phyloP scores from a whole-genome alignment of 2,888 invertebrate species.

The Drosophila cognata region DNA sequence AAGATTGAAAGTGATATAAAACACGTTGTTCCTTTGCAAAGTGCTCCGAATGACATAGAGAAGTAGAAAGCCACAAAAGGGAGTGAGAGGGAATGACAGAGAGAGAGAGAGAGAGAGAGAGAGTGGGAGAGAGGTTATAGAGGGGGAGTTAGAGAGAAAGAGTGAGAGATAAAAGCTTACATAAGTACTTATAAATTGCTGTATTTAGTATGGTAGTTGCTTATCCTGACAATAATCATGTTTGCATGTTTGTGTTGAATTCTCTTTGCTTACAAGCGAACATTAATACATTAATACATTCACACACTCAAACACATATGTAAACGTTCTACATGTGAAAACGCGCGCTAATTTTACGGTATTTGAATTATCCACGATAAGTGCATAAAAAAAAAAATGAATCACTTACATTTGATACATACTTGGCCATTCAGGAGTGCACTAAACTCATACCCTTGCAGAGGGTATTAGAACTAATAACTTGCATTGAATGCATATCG shows the following conservation, averaged over 20 bases:
- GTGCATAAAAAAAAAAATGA: neutral
- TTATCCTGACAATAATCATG: conserved; percentile 11
- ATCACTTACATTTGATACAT: conserved; percentile 4
- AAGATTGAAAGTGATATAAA: conserved; percentile 30
- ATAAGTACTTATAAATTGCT: conserved; percentile 8
- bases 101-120: neutral
- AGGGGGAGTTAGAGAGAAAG: neutral
- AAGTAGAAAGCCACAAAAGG: conserved; percentile 10
- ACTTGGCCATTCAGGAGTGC: conserved; percentile 19
- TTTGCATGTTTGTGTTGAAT: neutral
- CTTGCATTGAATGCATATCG: neutral
- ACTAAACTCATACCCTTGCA: conserved; percentile 12
- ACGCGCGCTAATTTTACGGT: conserved; percentile 2
- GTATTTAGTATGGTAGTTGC: conserved; percentile 3
- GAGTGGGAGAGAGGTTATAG: neutral
- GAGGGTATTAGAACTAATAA: neutral
- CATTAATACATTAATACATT: conserved; percentile 6
- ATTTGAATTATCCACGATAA: neutral
- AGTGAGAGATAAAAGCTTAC: conserved; percentile 8
- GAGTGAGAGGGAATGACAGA: neutral
- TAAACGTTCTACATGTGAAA: neutral
- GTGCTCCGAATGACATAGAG: conserved; percentile 9
- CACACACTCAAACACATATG: neutral
- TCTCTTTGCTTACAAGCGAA: conserved; percentile 15
- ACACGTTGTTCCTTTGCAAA: conserved; percentile 10